Evolutionary conservation across 2,113 vertebrate species (phyloP).

Genomic region (Protomyctophum bolini): DNA sequence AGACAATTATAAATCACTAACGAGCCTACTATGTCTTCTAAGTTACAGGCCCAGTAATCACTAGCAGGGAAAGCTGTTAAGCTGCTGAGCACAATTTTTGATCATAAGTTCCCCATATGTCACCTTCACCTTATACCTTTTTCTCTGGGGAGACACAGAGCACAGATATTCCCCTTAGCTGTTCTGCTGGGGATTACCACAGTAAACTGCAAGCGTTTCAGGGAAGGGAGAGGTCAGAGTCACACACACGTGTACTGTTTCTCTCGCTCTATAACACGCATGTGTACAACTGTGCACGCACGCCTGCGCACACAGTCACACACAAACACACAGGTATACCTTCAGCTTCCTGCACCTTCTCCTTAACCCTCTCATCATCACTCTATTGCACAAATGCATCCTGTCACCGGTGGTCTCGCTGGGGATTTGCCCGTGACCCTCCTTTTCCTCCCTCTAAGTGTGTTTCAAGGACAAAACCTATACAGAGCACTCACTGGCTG

Average conservation of each 20-base stretch:
- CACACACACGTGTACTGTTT: not conserved
- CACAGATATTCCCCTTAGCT: constrained; percentile 43
- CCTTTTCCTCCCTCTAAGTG: constrained; percentile 25
- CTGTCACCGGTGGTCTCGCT: constrained; percentile 41
- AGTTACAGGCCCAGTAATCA: constrained; percentile 14
- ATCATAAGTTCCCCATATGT: constrained; percentile 26
- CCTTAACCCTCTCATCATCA: constrained; percentile 50
- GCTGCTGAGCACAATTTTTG: constrained; percentile 4
- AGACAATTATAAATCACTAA: no score
- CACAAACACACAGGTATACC: not conserved
- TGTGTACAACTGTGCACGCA: not conserved
- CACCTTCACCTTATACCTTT: constrained; percentile 11
- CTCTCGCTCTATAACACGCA: constrained; percentile 27
- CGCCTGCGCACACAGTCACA: not conserved
- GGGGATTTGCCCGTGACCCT: constrained; percentile 52
- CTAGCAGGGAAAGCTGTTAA: constrained; percentile 19
- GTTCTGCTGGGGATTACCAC: constrained; percentile 57
- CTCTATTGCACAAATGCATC: constrained; percentile 54
- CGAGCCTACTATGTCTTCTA: no score
- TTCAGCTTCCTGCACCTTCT: constrained; percentile 29
- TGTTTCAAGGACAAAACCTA: constrained; percentile 39
- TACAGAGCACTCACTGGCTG: not conserved
- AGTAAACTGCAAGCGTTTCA: constrained; percentile 64
- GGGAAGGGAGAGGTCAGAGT: constrained; percentile 57
- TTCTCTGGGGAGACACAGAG: constrained; percentile 20